phyloP scores from a whole-genome alignment of 2,888 invertebrate genomes.

The Pardosa pseudoannulata region DNA sequence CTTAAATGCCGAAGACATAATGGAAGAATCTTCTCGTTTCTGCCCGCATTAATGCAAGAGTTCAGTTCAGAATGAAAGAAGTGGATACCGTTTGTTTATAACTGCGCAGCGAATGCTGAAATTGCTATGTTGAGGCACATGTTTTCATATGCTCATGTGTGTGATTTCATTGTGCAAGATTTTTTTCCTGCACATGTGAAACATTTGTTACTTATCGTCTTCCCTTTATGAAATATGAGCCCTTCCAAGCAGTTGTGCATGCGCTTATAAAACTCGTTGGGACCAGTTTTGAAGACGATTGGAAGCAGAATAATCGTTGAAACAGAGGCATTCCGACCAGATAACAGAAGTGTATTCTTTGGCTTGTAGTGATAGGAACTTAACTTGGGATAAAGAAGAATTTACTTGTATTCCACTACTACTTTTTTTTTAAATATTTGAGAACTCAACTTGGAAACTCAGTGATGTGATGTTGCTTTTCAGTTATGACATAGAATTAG shows the following conservation, averaged over 20 bases:
- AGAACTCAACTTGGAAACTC: background rate
- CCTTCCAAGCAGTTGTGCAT: slow-evolving; percentile 35
- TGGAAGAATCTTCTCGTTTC: slow-evolving; percentile 31
- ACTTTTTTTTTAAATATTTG: too few relatives aligned
- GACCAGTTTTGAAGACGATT: slow-evolving; percentile 27
- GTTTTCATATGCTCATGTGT: slow-evolving; percentile 11
- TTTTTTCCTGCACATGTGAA: slow-evolving; percentile 43
- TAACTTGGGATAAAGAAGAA: too few relatives aligned
- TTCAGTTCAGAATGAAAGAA: background rate
- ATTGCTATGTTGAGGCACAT: slow-evolving; percentile 24
- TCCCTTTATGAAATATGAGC: slow-evolving; percentile 47
- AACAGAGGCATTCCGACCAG: slow-evolving; percentile 47
- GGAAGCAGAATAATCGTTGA: background rate
- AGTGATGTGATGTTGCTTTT: background rate
- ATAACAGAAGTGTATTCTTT: too few relatives aligned
- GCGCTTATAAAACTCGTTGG: slow-evolving; percentile 16
- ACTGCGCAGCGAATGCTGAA: slow-evolving; percentile 12
- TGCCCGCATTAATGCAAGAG: slow-evolving; percentile 10
- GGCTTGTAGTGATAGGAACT: too few relatives aligned
- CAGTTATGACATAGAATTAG: background rate
- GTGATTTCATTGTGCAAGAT: slow-evolving; percentile 4
- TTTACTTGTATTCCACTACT: too few relatives aligned
- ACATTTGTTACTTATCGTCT: slow-evolving; percentile 40
- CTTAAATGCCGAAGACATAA: slow-evolving; percentile 50
- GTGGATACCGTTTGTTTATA: background rate